A percentile compares a stretch with the other conserved stretches of the same genome.
Evolutionary conservation across 1,140 invertebrate genomes (phyloP).

Genomic region (Euwallacea fornicatus): DNA sequence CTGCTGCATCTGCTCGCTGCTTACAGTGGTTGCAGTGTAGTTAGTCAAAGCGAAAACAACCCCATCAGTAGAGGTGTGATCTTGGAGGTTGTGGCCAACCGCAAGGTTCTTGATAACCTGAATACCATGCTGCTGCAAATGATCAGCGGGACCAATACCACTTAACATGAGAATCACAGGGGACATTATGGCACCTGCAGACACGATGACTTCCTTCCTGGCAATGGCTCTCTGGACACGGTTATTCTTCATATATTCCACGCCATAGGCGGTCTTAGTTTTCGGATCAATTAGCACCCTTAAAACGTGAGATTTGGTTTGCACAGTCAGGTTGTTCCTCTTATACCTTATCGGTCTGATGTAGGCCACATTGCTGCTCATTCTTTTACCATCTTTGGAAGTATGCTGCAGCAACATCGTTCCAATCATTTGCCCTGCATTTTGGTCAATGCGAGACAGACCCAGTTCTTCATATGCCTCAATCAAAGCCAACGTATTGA

Average conservation of each 20-base stretch:
- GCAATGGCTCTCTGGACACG: slow-evolving; percentile 56
- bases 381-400: slow-evolving; percentile 62
- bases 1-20: slow-evolving; percentile 56
- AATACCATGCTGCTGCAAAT: slow-evolving; percentile 61
- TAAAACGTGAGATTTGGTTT: slow-evolving; percentile 69
- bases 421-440: slow-evolving; percentile 60
- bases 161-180: slow-evolving; percentile 75
- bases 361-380: slow-evolving; percentile 73
- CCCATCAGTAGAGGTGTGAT: slow-evolving; percentile 67
- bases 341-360: slow-evolving; percentile 69
- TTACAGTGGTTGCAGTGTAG: slow-evolving; percentile 57
- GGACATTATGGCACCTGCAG: slow-evolving; percentile 69
- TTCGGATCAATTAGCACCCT: slow-evolving; percentile 71
- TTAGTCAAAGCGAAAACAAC: slow-evolving; percentile 60
- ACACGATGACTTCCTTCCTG: slow-evolving; percentile 73
- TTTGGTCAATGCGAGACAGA: slow-evolving; percentile 59
- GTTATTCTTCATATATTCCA: slow-evolving; percentile 62
- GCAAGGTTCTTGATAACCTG: slow-evolving; percentile 63
- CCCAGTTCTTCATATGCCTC: slow-evolving; percentile 64
- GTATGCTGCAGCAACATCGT: slow-evolving; percentile 63
- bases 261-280: slow-evolving; percentile 69
- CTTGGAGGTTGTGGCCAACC: slow-evolving; percentile 78
- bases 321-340: slow-evolving; percentile 70
- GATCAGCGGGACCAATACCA: slow-evolving; percentile 69
- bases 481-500: slow-evolving; percentile 58